Percentiles rank a stretch among this genome's conserved stretches.
Evolutionary conservation across 2,888 invertebrate genomes (phyloP).

Genomic region (Protula sp.): DNA sequence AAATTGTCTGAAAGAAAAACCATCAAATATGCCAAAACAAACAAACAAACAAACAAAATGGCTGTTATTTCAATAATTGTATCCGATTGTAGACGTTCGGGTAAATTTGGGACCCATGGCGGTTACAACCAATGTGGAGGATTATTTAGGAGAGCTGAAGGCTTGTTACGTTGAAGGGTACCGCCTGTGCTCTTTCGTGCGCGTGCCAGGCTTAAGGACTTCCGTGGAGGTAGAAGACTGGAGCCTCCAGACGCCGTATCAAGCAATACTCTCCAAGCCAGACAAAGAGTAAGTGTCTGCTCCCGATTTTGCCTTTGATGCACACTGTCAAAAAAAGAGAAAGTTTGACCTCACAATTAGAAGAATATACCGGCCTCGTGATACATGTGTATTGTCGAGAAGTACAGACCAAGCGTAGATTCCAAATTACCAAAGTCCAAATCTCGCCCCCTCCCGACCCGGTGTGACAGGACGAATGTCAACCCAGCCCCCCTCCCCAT

Average conservation of each 20-base stretch:
- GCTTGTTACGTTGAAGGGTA: slow-evolving; percentile 22
- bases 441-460: no score
- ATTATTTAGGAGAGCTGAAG: slow-evolving; percentile 11
- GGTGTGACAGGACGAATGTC: no score
- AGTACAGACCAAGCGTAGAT: no score
- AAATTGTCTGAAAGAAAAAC: no score
- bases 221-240: slow-evolving; percentile 21
- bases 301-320: background rate
- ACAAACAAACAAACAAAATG: no score
- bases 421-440: no score
- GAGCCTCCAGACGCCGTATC: slow-evolving; percentile 20
- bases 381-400: no score
- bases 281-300: background rate
- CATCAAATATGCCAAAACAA: no score
- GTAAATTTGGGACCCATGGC: slow-evolving; percentile 23
- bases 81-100: slow-evolving; percentile 13
- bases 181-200: slow-evolving; percentile 16
- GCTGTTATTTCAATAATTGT: background rate
- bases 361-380: no score
- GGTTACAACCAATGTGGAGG: slow-evolving; percentile 24
- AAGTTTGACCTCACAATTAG: no score
- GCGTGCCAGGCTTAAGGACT: slow-evolving; percentile 19
- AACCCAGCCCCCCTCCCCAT: no score
- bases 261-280: slow-evolving; percentile 22
- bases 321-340: no score